phyloP scores from a whole-genome alignment of 2,113 vertebrate species.

The Sander vitreus region DNA sequence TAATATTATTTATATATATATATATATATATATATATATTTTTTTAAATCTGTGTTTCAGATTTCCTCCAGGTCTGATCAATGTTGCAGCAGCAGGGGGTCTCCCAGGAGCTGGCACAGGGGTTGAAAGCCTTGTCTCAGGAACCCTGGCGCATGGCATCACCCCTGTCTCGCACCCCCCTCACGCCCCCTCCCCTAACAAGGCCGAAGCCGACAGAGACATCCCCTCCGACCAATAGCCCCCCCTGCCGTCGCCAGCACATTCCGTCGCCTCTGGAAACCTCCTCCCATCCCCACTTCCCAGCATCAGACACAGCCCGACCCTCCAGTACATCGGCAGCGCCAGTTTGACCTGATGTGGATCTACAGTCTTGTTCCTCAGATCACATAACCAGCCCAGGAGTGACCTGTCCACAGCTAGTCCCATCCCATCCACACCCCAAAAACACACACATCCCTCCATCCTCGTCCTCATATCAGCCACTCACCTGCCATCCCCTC shows the following conservation, averaged over 20 bases:
- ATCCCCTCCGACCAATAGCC: conserved; percentile 94
- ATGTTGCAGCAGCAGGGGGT: conserved; percentile 87
- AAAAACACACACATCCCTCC: conserved; percentile 57
- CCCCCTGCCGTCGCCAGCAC: conserved; percentile 73
- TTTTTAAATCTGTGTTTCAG: conserved; percentile 72
- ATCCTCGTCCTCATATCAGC: conserved; percentile 45
- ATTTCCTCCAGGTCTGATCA: conserved; percentile 91
- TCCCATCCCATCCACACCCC: conserved; percentile 17
- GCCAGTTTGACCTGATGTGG: conserved; percentile 72
- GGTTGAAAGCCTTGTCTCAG: conserved; percentile 90
- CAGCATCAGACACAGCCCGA: conserved; percentile 76
- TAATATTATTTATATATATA: background rate
- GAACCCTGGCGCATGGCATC: conserved; percentile 86
- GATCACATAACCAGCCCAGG: conserved; percentile 83
- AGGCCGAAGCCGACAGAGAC: conserved; percentile 95
- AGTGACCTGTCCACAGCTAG: conserved; percentile 70
- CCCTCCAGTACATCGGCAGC: conserved; percentile 71
- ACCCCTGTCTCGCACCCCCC: conserved; percentile 90
- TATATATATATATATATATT: background rate
- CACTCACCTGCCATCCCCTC: background rate
- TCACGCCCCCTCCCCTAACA: conserved; percentile 90
- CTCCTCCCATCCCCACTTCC: conserved; percentile 61
- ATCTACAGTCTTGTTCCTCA: conserved; percentile 73
- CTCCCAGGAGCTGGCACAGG: conserved; percentile 85
- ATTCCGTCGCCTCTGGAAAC: conserved; percentile 84